Conservation (phyloP, 1,140 invertebrate species). For the Rhyzopertha dominica region DNA sequence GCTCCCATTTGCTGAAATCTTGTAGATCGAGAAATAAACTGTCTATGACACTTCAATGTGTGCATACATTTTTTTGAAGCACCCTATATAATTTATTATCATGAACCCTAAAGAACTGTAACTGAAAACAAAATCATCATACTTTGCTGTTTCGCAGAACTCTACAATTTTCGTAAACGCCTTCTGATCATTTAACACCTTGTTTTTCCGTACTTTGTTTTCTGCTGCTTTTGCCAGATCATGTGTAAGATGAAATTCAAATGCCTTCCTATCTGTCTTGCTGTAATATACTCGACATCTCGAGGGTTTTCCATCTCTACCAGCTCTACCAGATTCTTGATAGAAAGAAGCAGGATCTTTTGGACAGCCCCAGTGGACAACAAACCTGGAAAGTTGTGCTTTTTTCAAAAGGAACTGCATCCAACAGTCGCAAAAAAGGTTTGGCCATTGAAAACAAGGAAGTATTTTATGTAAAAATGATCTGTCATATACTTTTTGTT, state of each 20-base stretch:
- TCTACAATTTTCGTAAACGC: conserved; percentile 72
- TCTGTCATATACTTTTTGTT: too few species aligned
- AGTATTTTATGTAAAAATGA: too few species aligned
- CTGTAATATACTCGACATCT: conserved; percentile 91
- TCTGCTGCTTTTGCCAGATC: conserved; percentile 58
- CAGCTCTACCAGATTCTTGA: conserved; percentile 87
- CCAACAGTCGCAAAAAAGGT: too few species aligned
- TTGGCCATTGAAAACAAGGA: too few species aligned
- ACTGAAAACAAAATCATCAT: conserved; percentile 34
- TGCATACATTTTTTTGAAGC: too few species aligned
- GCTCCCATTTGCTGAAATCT: too few species aligned
- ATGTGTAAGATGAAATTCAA: conserved; percentile 72
- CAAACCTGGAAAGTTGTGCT: conserved; percentile 70
- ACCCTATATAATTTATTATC: too few species aligned
- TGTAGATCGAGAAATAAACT: too few species aligned
- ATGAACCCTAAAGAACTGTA: too few species aligned
- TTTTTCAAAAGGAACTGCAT: too few species aligned
- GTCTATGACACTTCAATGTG: too few species aligned
- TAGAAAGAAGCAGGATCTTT: conserved; percentile 82
- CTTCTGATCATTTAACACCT: conserved; percentile 58
- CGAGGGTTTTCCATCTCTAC: conserved; percentile 78
- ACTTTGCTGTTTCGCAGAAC: conserved; percentile 67
- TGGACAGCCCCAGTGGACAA: conserved; percentile 89
- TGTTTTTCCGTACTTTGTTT: conserved; percentile 46
- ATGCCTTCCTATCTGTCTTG: conserved; percentile 67